phyloP scores from a whole-genome alignment of 1,140 invertebrate species.

The Aphis craccivora region DNA sequence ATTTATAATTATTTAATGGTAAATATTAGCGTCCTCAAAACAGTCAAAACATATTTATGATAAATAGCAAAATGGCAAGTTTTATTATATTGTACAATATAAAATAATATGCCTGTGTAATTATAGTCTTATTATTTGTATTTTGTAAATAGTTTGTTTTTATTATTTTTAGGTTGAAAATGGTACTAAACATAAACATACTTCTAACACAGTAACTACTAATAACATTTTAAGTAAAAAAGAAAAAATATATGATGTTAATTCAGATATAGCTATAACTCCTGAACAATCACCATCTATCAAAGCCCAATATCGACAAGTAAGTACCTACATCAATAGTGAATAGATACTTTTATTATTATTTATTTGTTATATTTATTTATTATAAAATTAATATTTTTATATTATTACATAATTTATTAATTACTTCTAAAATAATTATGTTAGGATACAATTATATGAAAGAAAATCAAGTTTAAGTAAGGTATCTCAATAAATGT shows the following conservation, averaged over 20 bases:
- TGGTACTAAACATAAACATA: not conserved
- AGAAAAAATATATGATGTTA: not conserved
- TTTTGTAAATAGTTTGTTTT: not conserved
- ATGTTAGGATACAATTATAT: not conserved
- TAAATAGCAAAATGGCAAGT: not conserved
- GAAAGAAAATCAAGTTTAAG: too few species aligned
- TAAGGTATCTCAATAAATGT: not conserved
- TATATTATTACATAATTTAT: not conserved
- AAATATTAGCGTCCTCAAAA: not conserved
- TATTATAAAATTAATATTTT: not conserved
- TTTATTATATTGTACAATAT: not conserved
- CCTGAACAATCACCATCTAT: constrained; percentile 45
- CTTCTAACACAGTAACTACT: not conserved
- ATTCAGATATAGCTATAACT: constrained; percentile 6
- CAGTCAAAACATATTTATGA: not conserved
- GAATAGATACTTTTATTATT: not conserved
- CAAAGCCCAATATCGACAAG: constrained; percentile 34
- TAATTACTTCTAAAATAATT: not conserved
- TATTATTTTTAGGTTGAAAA: constrained; percentile 40
- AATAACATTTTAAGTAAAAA: not conserved
- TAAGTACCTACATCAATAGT: not conserved
- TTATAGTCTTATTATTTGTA: not conserved
- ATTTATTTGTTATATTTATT: not conserved
- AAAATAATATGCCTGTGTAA: not conserved
- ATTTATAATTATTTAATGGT: not conserved